Base-by-base conservation (phyloP, 2,888 invertebrate species). In the Agrilus biguttatus region DNA sequence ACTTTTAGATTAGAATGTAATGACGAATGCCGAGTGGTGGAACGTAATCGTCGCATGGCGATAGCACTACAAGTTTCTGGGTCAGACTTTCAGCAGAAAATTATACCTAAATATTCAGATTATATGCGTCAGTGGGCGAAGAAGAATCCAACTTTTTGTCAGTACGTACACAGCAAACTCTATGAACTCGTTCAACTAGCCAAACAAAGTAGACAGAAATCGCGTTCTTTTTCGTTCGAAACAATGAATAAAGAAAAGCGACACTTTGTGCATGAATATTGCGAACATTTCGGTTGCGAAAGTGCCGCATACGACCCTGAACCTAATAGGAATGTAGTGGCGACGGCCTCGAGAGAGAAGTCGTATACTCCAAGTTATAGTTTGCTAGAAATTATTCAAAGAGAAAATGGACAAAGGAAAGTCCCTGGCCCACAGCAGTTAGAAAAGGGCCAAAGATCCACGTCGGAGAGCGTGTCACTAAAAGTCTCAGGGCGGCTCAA, bases 251-350 rank as follows among this genome's bases (percentile, higher is more conserved):
- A 86, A 37, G 89, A 90, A 55, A 92, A 93, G 65, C 74, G 96
- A 1, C 84, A 86, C 59, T 79, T 95, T 56, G 80, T 97, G 8
- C 95, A 96, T 66, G 96, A 97, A 62, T 78, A 91, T 63, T 91
- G 91, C 55, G 88, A 90, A 58, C 88, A 88, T 66, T 97, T 96
- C 69, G 93, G 93, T 35, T 86, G 92, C 55, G 85, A 90, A 58
- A 88, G 92, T 50, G 84, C 87, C 45, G 91, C 93, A 17, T 95
- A 93, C 63, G 97, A 97, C 68, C 81, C 83, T 14, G 95, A 95
- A 60, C 96, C 96, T 0, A 92, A 95, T 62, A 74, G 93, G 48
- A 96, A 95, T 68, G 86, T 96, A 13, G 87, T 92, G n/a, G 89
- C 88, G 19, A 91, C 89, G 13, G 91, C 92, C 61, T 68, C 56